These are phyloP conservation scores for Thamnaconus septentrionalis DNA, from an alignment of 2,113 vertebrate species.

Conservation along the genomic window DNA sequence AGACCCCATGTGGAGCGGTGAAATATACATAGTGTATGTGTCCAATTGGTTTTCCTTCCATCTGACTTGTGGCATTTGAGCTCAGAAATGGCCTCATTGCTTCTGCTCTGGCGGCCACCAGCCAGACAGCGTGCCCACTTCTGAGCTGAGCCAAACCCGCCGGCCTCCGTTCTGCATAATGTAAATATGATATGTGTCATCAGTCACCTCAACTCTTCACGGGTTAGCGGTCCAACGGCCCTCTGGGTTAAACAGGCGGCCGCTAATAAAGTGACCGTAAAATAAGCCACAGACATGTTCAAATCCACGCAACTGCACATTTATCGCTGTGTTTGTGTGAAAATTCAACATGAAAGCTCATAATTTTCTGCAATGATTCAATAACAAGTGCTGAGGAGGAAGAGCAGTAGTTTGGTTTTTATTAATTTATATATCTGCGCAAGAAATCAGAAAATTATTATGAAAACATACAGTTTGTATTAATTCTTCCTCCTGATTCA, in stretches of 20 bases:
- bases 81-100: conserved; percentile 58
- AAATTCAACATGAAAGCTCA: neutral
- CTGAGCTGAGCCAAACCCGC: conserved; percentile 1
- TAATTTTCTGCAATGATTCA: neutral
- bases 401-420: conserved; percentile 21
- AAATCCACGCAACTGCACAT: neutral
- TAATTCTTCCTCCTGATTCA: too few relatives aligned
- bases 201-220: conserved; percentile 13
- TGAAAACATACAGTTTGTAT: too few relatives aligned
- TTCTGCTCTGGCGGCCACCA: conserved; percentile 34
- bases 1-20: conserved; percentile 24
- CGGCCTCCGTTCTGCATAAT: conserved; percentile 42
- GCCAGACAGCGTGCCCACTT: conserved; percentile 34
- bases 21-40: conserved; percentile 45
- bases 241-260: conserved; percentile 59
- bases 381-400: neutral
- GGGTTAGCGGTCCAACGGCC: conserved; percentile 16
- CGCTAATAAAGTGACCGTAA: too few relatives aligned
- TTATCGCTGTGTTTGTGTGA: neutral
- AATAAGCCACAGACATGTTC: conserved; percentile 37
- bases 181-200: conserved; percentile 31
- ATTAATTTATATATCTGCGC: too few relatives aligned
- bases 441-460: too few relatives aligned
- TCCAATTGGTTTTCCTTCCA: conserved; percentile 57
- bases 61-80: conserved; percentile 58